phyloP scores from a whole-genome alignment of 1,140 invertebrate genomes.

The Arctopsyche grandis region DNA sequence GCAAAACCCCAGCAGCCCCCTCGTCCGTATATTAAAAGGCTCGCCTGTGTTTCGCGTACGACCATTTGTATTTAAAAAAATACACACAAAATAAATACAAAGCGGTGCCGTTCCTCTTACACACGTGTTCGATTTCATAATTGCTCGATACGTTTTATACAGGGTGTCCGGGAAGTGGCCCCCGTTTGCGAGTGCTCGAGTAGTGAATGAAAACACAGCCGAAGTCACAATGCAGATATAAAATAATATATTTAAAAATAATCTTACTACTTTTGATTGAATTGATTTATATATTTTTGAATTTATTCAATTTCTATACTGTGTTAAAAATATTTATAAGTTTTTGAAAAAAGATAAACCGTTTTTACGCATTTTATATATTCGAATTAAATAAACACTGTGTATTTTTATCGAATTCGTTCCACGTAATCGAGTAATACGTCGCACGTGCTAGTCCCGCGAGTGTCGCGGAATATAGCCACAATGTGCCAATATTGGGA shows the following conservation, averaged over 20 bases:
- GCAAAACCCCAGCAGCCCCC: neutral
- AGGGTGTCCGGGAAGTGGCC: too few species aligned
- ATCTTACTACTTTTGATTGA: too few species aligned
- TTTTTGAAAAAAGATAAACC: too few species aligned
- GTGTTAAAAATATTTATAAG: too few species aligned
- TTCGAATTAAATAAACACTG: neutral
- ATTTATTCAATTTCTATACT: too few species aligned
- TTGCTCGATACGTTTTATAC: neutral
- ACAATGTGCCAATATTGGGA: slow-evolving; percentile 24
- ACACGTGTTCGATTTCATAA: slow-evolving; percentile 10
- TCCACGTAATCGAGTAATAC: slow-evolving; percentile 29
- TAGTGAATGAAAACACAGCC: neutral
- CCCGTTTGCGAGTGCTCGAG: too few species aligned
- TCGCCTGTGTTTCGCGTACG: neutral
- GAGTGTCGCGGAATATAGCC: slow-evolving; percentile 22
- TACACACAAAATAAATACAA: neutral
- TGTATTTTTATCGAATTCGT: slow-evolving; percentile 30
- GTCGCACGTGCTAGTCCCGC: slow-evolving; percentile 30
- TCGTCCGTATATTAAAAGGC: slow-evolving; percentile 14
- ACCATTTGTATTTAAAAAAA: neutral
- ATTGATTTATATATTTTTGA: too few species aligned
- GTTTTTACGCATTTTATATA: neutral
- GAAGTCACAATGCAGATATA: too few species aligned
- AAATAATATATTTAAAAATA: too few species aligned
- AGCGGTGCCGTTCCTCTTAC: neutral